Percentiles rank a stretch among this genome's conserved stretches.
Evolutionary conservation across 2,797 vertebrate species (phyloP).

Genomic region (Sandelia bainsii): DNA sequence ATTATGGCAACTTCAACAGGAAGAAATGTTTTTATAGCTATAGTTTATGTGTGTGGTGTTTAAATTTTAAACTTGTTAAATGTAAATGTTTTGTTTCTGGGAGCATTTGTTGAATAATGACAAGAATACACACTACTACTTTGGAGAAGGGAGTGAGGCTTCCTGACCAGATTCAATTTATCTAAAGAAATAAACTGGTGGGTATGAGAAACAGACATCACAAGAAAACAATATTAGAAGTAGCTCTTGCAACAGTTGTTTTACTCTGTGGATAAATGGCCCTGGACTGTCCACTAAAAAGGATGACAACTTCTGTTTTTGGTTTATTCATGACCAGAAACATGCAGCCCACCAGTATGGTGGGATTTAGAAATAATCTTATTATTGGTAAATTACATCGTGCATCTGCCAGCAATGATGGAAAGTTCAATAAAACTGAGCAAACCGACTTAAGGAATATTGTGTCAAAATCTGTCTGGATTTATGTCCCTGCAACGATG

Average conservation of each 20-base stretch:
- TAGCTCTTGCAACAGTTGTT: neutral
- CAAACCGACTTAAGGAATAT: neutral
- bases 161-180: conserved; percentile 7
- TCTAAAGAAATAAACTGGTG: neutral
- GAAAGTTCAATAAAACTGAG: neutral
- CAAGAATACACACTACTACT: neutral
- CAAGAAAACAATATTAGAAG: conserved; percentile 13
- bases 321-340: neutral
- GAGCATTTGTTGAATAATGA: neutral
- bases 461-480: neutral
- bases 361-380: neutral
- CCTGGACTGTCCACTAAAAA: no score
- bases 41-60: neutral
- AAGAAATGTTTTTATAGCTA: neutral
- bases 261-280: neutral
- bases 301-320: no score
- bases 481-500: neutral
- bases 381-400: neutral
- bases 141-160: no score
- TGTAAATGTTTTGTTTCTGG: no score
- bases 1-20: no score
- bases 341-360: neutral
- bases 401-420: neutral
- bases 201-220: neutral
- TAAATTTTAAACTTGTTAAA: neutral